A percentile compares a stretch with the other conserved stretches of the same genome.
These are phyloP conservation scores for Anguilla anguilla DNA, from an alignment of 2,797 vertebrate species.

Conservation along the genomic window DNA sequence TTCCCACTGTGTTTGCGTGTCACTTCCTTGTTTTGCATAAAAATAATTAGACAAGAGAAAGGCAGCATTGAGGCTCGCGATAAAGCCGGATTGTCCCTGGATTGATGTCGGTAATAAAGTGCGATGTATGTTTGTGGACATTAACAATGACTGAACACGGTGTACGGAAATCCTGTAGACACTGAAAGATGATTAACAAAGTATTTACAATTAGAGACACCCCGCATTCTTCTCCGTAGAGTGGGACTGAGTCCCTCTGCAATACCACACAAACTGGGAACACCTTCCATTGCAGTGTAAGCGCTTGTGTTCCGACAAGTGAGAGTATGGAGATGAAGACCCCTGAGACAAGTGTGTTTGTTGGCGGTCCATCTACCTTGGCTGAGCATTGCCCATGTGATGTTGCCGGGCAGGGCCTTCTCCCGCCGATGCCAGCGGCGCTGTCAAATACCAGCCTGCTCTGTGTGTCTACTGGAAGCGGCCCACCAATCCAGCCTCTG, in stretches of 20 bases:
- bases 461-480: constrained; percentile 14
- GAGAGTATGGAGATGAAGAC: not conserved
- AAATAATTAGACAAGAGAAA: constrained; percentile 62
- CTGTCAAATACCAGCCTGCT: not conserved
- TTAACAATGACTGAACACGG: constrained; percentile 47
- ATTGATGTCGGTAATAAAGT: constrained; percentile 44
- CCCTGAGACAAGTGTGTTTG: not conserved
- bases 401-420: constrained; percentile 31
- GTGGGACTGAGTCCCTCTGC: not conserved
- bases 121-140: constrained; percentile 49
- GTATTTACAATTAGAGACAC: constrained; percentile 24
- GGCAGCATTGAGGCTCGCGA: constrained; percentile 50
- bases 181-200: constrained; percentile 55
- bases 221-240: too few relatives aligned
- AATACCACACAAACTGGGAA: not conserved
- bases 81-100: constrained; percentile 46
- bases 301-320: not conserved
- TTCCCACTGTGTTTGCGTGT: constrained; percentile 64
- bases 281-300: not conserved
- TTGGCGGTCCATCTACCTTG: not conserved
- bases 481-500: constrained; percentile 32
- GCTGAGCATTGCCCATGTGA: not conserved
- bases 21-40: constrained; percentile 62
- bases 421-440: not conserved
- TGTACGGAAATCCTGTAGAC: constrained; percentile 40